phyloP scores from a whole-genome alignment of 2,888 invertebrate species.

The Aspidapion aeneum region DNA sequence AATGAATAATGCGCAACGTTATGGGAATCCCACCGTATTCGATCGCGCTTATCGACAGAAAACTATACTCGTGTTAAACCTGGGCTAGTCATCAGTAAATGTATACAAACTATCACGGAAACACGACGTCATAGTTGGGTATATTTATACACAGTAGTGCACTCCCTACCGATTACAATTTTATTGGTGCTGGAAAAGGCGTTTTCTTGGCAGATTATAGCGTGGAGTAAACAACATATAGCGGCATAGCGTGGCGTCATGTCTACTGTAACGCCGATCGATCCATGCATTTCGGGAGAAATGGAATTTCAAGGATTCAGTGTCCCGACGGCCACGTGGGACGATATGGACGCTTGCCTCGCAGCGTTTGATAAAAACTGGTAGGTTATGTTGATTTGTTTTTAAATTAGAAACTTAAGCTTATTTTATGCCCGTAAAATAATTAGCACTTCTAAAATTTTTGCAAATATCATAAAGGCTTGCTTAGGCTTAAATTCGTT shows the following conservation, averaged over 20 bases:
- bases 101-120: background rate
- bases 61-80: background rate
- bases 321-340: constrained; percentile 26
- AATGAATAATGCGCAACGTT: background rate
- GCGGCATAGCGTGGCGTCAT: constrained; percentile 29
- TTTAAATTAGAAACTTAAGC: no score
- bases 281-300: constrained; percentile 18
- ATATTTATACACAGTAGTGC: no score
- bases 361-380: constrained; percentile 87
- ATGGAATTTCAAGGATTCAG: background rate
- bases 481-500: no score
- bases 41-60: background rate
- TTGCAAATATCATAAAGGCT: no score
- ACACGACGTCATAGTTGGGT: background rate
- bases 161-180: no score
- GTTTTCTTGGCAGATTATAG: no score
- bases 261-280: constrained; percentile 34
- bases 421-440: no score
- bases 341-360: constrained; percentile 83
- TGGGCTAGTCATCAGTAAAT: no score
- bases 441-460: no score
- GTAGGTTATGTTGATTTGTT: constrained; percentile 57
- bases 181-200: no score
- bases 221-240: no score
- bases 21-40: background rate